These are phyloP conservation scores for Orchesella cincta DNA, from an alignment of 1,140 invertebrate genomes.

Conservation along the genomic window DNA sequence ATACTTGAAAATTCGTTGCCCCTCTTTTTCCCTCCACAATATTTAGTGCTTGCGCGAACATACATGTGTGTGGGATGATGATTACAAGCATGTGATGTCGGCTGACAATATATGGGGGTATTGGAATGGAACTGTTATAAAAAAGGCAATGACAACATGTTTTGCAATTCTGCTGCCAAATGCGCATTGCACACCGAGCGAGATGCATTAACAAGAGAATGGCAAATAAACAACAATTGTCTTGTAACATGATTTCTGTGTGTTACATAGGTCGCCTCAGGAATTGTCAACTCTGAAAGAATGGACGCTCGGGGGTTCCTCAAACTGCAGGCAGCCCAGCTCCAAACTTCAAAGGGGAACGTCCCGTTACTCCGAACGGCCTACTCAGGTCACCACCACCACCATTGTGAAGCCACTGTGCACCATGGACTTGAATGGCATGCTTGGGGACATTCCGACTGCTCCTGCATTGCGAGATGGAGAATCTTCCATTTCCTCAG, in stretches of 20 bases:
- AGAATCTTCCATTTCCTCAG: conserved; percentile 38
- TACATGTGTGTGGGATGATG: no score
- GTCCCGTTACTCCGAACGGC: conserved; percentile 31
- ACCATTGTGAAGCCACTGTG: neutral
- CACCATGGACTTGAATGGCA: conserved; percentile 1
- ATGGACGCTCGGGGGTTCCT: conserved; percentile 41
- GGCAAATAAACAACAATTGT: no score
- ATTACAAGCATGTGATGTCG: no score
- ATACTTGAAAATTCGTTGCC: neutral
- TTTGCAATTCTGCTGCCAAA: no score
- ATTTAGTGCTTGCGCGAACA: neutral
- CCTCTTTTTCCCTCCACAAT: neutral
- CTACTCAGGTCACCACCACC: conserved; percentile 1
- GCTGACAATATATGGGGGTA: no score
- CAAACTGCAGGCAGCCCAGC: conserved; percentile 27
- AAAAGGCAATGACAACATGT: no score
- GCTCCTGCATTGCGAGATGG: neutral
- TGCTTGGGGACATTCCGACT: neutral
- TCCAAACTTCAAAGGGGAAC: conserved; percentile 36
- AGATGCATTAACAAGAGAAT: no score
- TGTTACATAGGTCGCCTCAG: conserved; percentile 33
- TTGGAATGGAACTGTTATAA: no score
- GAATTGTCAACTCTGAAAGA: conserved; percentile 41
- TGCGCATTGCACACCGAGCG: no score
- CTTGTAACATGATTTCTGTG: no score